Base-by-base conservation (phyloP, 64 coral and sea anemone genomes). In the Porites lutea region DNA sequence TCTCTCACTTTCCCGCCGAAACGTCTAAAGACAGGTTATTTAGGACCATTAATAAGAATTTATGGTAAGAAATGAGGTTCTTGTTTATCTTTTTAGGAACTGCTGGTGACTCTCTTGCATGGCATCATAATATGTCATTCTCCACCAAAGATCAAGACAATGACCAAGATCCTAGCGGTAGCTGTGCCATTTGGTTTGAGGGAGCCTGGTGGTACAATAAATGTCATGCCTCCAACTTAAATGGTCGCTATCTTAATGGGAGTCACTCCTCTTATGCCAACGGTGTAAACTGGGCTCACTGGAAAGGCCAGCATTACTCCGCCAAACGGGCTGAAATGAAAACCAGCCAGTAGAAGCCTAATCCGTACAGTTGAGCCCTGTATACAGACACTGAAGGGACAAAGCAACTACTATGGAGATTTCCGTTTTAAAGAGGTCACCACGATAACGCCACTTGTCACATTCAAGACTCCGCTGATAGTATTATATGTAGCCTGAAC, bases 131-230 rank as follows among this genome's bases (percentile, higher is more conserved):
- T 21, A 79, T 78, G 45, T 21, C 61, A 19, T 90, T 90, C 20
- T 68, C 75, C 48, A 90, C 88, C 3, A 90, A 81, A 82, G 88
- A 90, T 70, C 60, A 18, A 8, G 88, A 90, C 65, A 90, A 90
- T 15, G 88, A 90, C 21, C 8, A 70, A 0, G 20, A 50, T 61
- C 16, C 45, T 8, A 61, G 88, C 21, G 8, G 4, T 6, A 65
- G 14, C 10, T 90, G 88, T 13, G 45, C 88, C 19, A 47, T 14
- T 12, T 14, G 14, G 12, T 49, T 18, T 45, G 71, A 62, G 6
- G 88, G 88, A 5, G 77, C 62, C 10, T 90, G 88, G 88, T 90
- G 88, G 88, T 90, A 81, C 23, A 90, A 82, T 19, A 71, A 50
- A 37, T 90, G 88, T 48, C 47, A 71, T 7, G 1, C 4, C 0